A percentile compares a stretch with the other conserved stretches of the same genome.
Conservation (phyloP, 2,888 invertebrate genomes). For the Junonia oenone region DNA sequence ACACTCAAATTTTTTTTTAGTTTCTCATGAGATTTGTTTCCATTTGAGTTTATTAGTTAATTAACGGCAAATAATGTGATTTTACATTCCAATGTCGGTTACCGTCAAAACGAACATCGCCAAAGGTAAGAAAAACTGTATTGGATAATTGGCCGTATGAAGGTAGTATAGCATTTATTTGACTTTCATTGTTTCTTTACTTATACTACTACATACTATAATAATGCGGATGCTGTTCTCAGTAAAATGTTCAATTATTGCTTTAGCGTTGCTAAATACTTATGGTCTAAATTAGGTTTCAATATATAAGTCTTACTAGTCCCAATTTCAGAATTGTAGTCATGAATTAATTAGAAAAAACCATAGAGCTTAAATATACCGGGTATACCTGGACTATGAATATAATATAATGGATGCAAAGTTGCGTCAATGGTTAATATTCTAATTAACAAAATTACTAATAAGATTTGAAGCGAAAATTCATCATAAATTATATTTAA, state of each 20-base stretch:
- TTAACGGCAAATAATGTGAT: conserved; percentile 50
- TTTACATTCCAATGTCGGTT: conserved; percentile 71
- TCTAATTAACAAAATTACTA: not conserved
- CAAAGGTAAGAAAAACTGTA: conserved; percentile 67
- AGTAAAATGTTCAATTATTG: conserved; percentile 7
- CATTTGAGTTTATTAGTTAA: conserved; percentile 54
- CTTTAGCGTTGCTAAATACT: conserved; percentile 14
- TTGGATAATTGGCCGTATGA: conserved; percentile 60
- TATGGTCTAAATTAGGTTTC: conserved; percentile 10
- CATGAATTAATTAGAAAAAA: conserved; percentile 3
- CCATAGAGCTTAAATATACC: conserved; percentile 2
- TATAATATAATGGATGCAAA: not conserved
- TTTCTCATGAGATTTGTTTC: conserved; percentile 55
- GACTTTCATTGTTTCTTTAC: conserved; percentile 51
- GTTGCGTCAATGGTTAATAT: not conserved
- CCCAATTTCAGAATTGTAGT: conserved; percentile 8
- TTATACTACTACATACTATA: conserved; percentile 14
- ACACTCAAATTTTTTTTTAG: conserved; percentile 77
- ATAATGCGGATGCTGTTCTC: conserved; percentile 14
- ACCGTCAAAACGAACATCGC: conserved; percentile 64
- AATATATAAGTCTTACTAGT: conserved; percentile 8
- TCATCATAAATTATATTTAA: conserved; percentile 10
- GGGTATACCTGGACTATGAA: not conserved
- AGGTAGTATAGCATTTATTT: conserved; percentile 81
- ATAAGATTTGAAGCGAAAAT: not conserved